These are phyloP conservation scores for Babyrousa celebensis DNA, from an alignment of 2,797 vertebrate genomes.

Conservation along the genomic window DNA sequence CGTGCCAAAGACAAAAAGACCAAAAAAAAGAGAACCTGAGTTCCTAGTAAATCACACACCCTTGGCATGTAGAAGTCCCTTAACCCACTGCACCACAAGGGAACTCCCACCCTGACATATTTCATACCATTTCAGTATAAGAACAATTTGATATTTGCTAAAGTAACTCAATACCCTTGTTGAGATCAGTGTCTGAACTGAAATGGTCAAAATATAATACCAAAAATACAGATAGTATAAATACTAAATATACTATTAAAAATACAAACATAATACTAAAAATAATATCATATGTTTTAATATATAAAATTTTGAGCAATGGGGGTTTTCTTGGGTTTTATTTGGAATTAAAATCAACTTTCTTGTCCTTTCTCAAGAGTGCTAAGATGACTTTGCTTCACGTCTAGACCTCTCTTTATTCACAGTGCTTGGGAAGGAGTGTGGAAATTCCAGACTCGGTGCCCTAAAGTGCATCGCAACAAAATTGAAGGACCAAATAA, in stretches of 20 bases:
- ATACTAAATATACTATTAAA: constrained; percentile 20
- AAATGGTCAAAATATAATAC: constrained; percentile 10
- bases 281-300: constrained; percentile 5
- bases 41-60: too few species aligned
- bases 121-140: constrained; percentile 41
- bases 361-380: background rate
- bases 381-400: background rate
- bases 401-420: background rate
- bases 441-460: background rate
- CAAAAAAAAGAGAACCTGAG: too few species aligned
- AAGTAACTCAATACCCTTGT: background rate
- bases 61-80: too few species aligned
- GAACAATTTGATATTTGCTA: constrained; percentile 21
- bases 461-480: background rate
- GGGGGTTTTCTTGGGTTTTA: background rate
- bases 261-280: constrained; percentile 12
- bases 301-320: background rate
- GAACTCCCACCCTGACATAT: background rate
- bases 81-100: too few species aligned
- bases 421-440: background rate
- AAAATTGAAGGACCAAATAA: background rate
- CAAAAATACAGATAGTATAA: background rate
- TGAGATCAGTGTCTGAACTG: constrained; percentile 18
- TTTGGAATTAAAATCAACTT: constrained; percentile 3
- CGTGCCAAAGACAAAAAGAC: too few species aligned